Percentiles rank a stretch among this genome's conserved stretches.
Evolutionary conservation across 2,113 vertebrate species (phyloP).

Genomic region (Zosterops lateralis): DNA sequence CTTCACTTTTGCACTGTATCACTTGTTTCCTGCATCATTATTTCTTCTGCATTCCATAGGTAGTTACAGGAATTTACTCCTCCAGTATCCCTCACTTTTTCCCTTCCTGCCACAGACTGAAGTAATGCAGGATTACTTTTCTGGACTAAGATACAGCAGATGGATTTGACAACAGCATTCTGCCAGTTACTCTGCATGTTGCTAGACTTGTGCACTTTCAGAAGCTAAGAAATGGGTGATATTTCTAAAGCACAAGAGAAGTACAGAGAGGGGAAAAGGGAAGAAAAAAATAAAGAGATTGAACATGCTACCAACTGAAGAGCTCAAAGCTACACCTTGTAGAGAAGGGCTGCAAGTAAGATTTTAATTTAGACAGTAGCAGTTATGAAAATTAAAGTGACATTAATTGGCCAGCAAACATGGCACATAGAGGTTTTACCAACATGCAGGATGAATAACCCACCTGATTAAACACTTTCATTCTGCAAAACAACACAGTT

Average conservation of each 20-base stretch:
- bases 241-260: not conserved
- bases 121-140: not conserved
- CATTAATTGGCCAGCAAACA: not conserved
- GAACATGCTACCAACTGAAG: not conserved
- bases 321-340: not conserved
- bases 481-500: not conserved
- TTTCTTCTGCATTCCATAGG: not conserved
- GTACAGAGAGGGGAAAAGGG: fast-evolving
- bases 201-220: not conserved
- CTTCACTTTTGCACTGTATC: not conserved
- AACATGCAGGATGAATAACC: not conserved
- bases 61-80: not conserved
- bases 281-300: not conserved
- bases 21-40: not conserved
- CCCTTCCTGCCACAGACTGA: not conserved
- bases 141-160: not conserved
- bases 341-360: not conserved
- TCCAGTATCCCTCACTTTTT: not conserved
- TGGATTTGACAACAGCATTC: not conserved
- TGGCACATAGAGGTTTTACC: not conserved
- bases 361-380: not conserved
- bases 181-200: not conserved
- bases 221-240: not conserved
- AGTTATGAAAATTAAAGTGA: not conserved
- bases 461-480: not conserved